Evolutionary conservation across 1,140 invertebrate species (phyloP).

Genomic region (Dysdera silvatica): DNA sequence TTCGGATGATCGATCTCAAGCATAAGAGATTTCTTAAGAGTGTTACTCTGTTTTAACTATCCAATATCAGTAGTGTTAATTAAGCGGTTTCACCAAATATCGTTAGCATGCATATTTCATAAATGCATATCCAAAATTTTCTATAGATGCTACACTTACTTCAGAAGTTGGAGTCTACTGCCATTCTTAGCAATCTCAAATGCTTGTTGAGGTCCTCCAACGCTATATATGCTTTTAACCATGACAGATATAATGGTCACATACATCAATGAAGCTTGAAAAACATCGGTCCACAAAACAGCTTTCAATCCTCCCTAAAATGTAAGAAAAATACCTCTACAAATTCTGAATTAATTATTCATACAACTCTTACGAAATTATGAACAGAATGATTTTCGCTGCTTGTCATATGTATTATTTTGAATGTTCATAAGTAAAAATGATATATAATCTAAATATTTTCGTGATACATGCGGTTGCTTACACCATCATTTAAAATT

Average conservation of each 20-base stretch:
- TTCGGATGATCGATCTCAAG: background rate
- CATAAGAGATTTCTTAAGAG: background rate
- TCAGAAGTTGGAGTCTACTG: slow-evolving; percentile 65
- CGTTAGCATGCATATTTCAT: too few relatives aligned
- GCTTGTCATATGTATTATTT: too few relatives aligned
- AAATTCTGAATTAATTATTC: too few relatives aligned
- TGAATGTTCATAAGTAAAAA: too few relatives aligned
- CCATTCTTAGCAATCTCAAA: slow-evolving; percentile 52
- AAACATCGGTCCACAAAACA: slow-evolving; percentile 46
- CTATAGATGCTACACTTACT: slow-evolving; percentile 58
- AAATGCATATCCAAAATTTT: too few relatives aligned
- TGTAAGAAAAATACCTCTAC: slow-evolving; percentile 36
- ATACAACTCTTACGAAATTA: too few relatives aligned
- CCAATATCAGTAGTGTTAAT: background rate
- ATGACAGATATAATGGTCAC: slow-evolving; percentile 63
- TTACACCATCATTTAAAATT: too few relatives aligned
- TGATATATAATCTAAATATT: too few relatives aligned
- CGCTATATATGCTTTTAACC: slow-evolving; percentile 54
- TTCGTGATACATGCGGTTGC: too few relatives aligned
- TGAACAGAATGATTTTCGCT: too few relatives aligned
- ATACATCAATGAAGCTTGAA: slow-evolving; percentile 64
- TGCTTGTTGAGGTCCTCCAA: slow-evolving; percentile 56
- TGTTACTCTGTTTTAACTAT: background rate
- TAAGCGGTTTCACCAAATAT: background rate
- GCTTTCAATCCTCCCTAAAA: slow-evolving; percentile 48